Percentiles rank a stretch among this genome's conserved stretches.
Evolutionary conservation across 92 coral and sea anemone genomes (phyloP).

Genomic region (Micromussa lordhowensis): DNA sequence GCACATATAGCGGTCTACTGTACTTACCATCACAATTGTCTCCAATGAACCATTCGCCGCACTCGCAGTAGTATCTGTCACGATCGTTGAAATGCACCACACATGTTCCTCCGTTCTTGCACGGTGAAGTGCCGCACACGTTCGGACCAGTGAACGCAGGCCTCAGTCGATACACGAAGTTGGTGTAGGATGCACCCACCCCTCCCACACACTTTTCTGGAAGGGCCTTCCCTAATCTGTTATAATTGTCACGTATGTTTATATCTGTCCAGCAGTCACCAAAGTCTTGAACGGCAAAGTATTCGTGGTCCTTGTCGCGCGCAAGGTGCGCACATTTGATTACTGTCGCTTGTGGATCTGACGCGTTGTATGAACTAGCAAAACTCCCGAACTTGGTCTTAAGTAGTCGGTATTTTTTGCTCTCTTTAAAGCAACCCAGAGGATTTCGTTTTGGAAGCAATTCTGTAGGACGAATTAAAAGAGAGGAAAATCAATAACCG

Average conservation of each 20-base stretch:
- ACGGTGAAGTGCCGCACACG: slow-evolving; percentile 23
- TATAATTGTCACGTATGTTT: slow-evolving; percentile 13
- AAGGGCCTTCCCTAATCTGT: slow-evolving; percentile 12
- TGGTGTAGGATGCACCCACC: slow-evolving; percentile 17
- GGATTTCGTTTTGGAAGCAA: slow-evolving; percentile 10
- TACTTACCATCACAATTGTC: slow-evolving; percentile 20
- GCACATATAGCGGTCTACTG: too few species aligned
- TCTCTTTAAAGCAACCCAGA: slow-evolving; percentile 30
- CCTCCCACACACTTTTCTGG: slow-evolving; percentile 39
- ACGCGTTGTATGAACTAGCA: background rate
- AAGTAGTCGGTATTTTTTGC: background rate
- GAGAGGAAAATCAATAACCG: background rate
- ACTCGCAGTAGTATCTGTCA: slow-evolving; percentile 16
- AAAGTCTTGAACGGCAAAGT: slow-evolving; percentile 43
- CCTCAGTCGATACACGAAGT: slow-evolving; percentile 26
- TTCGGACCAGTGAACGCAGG: slow-evolving; percentile 30
- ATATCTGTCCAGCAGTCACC: slow-evolving; percentile 19
- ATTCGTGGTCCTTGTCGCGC: slow-evolving; percentile 45
- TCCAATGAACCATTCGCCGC: slow-evolving; percentile 39
- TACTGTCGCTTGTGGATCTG: slow-evolving; percentile 20
- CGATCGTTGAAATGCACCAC: slow-evolving; percentile 33
- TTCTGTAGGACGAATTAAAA: background rate
- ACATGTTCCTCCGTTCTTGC: slow-evolving; percentile 10
- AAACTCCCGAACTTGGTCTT: slow-evolving; percentile 23
- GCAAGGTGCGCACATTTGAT: slow-evolving; percentile 37